Base-by-base conservation (phyloP, 2,113 vertebrate genomes). In the Gadus chalcogrammus region DNA sequence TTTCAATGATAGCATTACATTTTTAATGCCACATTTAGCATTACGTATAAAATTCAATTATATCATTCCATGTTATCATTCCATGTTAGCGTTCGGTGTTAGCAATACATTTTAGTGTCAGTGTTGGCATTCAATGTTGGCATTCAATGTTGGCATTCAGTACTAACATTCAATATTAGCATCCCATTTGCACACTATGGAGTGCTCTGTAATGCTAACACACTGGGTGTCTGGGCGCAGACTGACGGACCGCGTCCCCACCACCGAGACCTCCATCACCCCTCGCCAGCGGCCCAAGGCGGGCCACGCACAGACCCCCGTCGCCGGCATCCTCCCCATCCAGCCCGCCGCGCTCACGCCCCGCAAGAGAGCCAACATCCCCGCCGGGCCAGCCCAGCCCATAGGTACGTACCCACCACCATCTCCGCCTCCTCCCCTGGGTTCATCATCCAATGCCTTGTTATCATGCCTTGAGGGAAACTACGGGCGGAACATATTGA, bases 261-360 rank as follows among this genome's bases (percentile, higher is more conserved):
- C 97, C 0, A 99, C 94, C 72, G 97, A 99, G 91, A 99, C 97
- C 0, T 99, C 97, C 83, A 99, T 99, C 79, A 95, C 96, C 0
- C 97, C 97, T 31, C 95, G 97, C 53, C 97, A 99, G 91, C 94
- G 97, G 76, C 97, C 97, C 68, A 99, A 99, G 89, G 96, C 97
- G 28, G 95, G 93, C n/a, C 97, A 98, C 81, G 91, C 96, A 4
- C 97, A 97, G 78, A 88, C 96, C 42, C 42, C 42, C 7, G 94
- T 93, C 79, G 92, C 94, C 68, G 97, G 97, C 27, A 98, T 98
- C 68, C 83, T 98, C 68, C 96, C 97, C 71, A 98, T 99, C 70
- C 97, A 99, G 84, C 95, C 97, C 67, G 95, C 95, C 68, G 94
- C 95, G 59, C 91, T 99, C 75, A 99, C 97, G 0, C 97, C 97